Evolutionary conservation across 2,797 vertebrate species (phyloP).

Genomic region (Knipowitschia caucasica): DNA sequence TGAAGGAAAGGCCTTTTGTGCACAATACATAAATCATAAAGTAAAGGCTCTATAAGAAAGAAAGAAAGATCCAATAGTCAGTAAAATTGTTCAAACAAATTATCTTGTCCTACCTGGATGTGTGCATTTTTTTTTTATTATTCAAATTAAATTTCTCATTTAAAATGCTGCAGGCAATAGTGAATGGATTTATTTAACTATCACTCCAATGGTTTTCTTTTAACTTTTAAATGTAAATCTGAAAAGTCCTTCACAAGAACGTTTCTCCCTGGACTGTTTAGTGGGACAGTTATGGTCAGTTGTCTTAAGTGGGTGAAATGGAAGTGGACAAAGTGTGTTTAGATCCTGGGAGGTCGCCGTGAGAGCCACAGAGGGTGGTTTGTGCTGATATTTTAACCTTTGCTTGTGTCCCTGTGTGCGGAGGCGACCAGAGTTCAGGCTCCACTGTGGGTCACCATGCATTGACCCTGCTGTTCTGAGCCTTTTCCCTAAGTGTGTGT

Average conservation of each 20-base stretch:
- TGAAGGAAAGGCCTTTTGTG: background rate
- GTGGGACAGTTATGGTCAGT: constrained; percentile 25
- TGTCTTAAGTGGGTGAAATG: constrained; percentile 28
- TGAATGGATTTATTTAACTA: constrained; percentile 35
- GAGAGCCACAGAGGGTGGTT: constrained; percentile 69
- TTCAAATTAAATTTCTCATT: too few relatives aligned
- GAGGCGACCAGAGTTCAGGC: constrained; percentile 92
- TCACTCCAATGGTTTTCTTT: constrained; percentile 52
- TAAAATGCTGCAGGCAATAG: constrained; percentile 45
- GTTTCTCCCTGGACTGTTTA: constrained; percentile 36
- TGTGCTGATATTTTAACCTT: constrained; percentile 95
- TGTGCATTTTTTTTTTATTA: background rate
- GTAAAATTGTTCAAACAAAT: background rate
- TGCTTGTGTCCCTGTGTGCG: constrained; percentile 88
- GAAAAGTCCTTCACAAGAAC: constrained; percentile 23
- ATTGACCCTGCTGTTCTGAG: constrained; percentile 89
- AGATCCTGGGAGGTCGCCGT: constrained; percentile 52
- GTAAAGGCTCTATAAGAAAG: background rate
- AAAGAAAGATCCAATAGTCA: background rate
- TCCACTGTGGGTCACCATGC: constrained; percentile 85
- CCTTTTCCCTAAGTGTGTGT: constrained; percentile 78
- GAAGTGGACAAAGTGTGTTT: constrained; percentile 51
- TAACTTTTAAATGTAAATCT: constrained; percentile 31
- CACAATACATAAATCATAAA: too few relatives aligned
- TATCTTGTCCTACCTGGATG: background rate